Conservation (phyloP, 2,888 invertebrate genomes). For the Cephus pygmeus region DNA sequence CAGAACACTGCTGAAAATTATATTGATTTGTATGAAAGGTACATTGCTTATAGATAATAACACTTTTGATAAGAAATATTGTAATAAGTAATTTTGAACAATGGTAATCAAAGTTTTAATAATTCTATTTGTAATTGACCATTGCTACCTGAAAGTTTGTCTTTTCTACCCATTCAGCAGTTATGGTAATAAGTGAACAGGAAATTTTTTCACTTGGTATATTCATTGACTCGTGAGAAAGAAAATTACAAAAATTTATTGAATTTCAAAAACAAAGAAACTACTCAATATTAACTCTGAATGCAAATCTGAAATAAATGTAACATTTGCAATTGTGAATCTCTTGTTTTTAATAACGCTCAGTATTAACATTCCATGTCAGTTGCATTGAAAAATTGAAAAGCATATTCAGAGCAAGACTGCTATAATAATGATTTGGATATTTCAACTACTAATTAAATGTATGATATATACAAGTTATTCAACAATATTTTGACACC, state of each 20-base stretch:
- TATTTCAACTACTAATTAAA: not conserved
- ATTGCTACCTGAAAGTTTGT: constrained; percentile 24
- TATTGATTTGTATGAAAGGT: not conserved
- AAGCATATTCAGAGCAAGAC: not conserved
- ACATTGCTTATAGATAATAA: not conserved
- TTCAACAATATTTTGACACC: not conserved
- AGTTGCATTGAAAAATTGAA: not conserved
- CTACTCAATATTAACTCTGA: not conserved
- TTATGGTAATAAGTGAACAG: not conserved
- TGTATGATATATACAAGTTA: not conserved
- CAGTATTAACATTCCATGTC: not conserved
- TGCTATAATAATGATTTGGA: not conserved
- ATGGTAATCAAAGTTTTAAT: constrained; percentile 26
- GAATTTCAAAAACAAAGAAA: not conserved
- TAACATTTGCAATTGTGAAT: not conserved
- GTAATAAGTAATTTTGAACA: constrained; percentile 4
- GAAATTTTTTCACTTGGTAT: not conserved
- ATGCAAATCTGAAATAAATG: not conserved
- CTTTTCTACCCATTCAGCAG: not conserved
- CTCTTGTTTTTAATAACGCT: not conserved
- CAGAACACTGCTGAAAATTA: not conserved
- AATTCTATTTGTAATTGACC: constrained; percentile 45
- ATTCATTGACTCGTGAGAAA: not conserved
- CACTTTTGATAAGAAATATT: not conserved
- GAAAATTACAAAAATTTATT: not conserved